phyloP scores from a whole-genome alignment of 1,140 invertebrate genomes.

The Bombus waltoni region DNA sequence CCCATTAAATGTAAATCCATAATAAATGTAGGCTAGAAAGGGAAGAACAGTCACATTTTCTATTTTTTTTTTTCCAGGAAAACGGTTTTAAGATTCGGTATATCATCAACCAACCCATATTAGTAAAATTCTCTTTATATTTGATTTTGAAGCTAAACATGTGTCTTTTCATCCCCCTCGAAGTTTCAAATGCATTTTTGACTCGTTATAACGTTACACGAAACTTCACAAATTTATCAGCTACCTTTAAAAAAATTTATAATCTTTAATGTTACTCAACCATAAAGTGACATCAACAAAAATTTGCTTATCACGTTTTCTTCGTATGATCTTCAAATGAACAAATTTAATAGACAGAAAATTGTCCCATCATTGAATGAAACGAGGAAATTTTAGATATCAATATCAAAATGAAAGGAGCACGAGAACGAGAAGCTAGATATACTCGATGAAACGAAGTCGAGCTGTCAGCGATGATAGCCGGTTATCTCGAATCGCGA shows the following conservation, averaged over 20 bases:
- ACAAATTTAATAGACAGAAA: background rate
- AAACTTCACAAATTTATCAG: no score
- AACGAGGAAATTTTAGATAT: background rate
- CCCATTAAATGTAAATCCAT: background rate
- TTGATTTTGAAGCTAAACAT: fast-evolving
- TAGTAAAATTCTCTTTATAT: no score
- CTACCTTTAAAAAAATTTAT: no score
- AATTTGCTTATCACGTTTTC: no score
- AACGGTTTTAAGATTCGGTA: no score
- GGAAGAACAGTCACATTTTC: background rate
- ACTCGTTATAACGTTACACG: no score
- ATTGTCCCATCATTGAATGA: background rate
- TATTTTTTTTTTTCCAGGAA: background rate
- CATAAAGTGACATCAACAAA: background rate
- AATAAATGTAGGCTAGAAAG: no score
- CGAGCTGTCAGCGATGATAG: conserved; percentile 36
- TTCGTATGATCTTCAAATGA: no score
- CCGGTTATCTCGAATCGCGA: conserved; percentile 40
- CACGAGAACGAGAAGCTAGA: background rate
- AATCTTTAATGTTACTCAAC: background rate
- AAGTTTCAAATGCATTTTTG: no score
- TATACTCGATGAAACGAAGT: background rate
- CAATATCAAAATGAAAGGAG: background rate
- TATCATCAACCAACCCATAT: no score
- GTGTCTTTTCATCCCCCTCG: no score